Evolutionary conservation across 37 sponge, comb jelly and placozoan genomes (phyloP), one percentile per base, ranked within the genome.

Genomic region (Aplysina aerophoba): DNA sequence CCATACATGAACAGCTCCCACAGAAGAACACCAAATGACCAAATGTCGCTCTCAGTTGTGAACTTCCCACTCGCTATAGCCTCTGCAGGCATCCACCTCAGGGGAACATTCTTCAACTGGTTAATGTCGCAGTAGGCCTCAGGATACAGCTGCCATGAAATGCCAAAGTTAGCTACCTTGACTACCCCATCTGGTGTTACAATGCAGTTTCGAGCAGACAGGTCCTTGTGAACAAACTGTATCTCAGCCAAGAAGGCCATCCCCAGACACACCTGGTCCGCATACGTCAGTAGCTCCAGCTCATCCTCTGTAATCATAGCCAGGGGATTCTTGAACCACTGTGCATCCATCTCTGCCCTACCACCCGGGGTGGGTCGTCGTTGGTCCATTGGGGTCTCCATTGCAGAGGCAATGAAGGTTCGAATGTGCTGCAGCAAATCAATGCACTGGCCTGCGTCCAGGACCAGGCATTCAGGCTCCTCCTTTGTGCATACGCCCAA

Each of bases 21-120:
- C 20, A 93, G 27, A 0, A 89, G 16, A 0, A 93, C 85, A 0
- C 93, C 93, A 81, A 85, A 93, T 20, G 90, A 58, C 93, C 93
- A 93, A 14, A 93, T 60, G 72, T 93, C 93, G 36, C 83, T 93
- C 36, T 61, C 71, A 0, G 35, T 87, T 1, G 93, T 87, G 82
- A 87, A 93, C 0, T 80, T 55, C 59, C 55, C 41, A 20, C 20
- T 59, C 36, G 68, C 64, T 15, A 93, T 68, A 12, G 90, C 67
- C 56, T 93, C 93, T 27, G 85, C 83, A 61, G 90, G 25, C 93
- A 93, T 89, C 93, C 93, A 93, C 0, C 93, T 68, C 19, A 93
- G 57, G 0, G 93, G 93, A 12, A 60, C 57, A 25, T 27, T 66
- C 19, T 20, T 87, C 13, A 55, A 41, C 12, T 78, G 66, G 21